Percentiles rank a stretch among this genome's conserved stretches.
phyloP scores from a whole-genome alignment of 2,888 invertebrate species.

The Melinaea marsaeus region DNA sequence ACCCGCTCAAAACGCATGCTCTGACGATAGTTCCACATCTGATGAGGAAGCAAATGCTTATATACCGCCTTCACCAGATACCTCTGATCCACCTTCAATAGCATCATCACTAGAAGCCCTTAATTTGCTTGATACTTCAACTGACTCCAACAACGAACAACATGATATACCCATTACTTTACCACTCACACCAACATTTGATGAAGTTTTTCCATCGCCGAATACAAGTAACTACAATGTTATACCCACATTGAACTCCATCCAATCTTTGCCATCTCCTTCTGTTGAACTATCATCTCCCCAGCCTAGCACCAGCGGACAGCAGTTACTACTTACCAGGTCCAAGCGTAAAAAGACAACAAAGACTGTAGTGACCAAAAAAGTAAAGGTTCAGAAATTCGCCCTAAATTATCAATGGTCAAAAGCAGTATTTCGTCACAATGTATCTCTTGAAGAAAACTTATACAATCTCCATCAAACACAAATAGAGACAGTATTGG shows the following conservation, averaged over 20 bases:
- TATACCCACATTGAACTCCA: slow-evolving; percentile 27
- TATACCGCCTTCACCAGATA: too few relatives aligned
- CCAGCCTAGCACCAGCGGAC: slow-evolving; percentile 16
- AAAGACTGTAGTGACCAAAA: slow-evolving; percentile 24
- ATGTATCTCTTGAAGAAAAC: too few relatives aligned
- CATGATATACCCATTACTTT: slow-evolving; percentile 13
- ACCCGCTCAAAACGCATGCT: too few relatives aligned
- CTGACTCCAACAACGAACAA: slow-evolving; percentile 21
- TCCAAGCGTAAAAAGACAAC: slow-evolving; percentile 26
- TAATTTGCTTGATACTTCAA: slow-evolving; percentile 23
- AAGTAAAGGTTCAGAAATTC: slow-evolving; percentile 13
- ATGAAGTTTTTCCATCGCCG: slow-evolving; percentile 27
- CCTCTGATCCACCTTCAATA: too few relatives aligned
- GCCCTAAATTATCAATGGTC: too few relatives aligned
- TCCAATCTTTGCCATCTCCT: slow-evolving; percentile 21
- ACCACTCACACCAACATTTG: slow-evolving; percentile 24
- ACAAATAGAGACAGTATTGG: slow-evolving; percentile 2
- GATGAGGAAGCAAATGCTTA: slow-evolving; percentile 3
- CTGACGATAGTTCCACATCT: slow-evolving; percentile 10
- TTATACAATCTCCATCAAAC: slow-evolving; percentile 15
- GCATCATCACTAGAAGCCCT: slow-evolving; percentile 24
- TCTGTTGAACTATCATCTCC: slow-evolving; percentile 14
- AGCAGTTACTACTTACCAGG: slow-evolving; percentile 24
- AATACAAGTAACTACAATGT: slow-evolving; percentile 24
- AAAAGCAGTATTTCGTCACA: too few relatives aligned